phyloP scores from a whole-genome alignment of 2,888 invertebrate genomes.

The Euplexia lucipara region DNA sequence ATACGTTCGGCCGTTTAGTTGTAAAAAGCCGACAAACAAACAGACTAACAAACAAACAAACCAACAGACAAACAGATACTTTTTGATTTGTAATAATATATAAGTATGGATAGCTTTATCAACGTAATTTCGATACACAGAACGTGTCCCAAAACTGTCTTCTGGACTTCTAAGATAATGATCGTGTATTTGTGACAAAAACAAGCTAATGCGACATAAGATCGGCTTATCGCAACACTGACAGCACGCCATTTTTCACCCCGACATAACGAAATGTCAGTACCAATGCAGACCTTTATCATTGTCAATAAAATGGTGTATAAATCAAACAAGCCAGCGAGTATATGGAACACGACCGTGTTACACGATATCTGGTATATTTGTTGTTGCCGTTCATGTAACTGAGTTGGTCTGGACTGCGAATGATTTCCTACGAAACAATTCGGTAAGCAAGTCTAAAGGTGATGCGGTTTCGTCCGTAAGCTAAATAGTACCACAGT shows the following conservation, averaged over 20 bases:
- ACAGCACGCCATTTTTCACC: slow-evolving; percentile 81
- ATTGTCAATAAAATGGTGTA: slow-evolving; percentile 84
- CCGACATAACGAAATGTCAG: slow-evolving; percentile 84
- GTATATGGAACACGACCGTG: slow-evolving; percentile 57
- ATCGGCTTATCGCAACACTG: slow-evolving; percentile 66
- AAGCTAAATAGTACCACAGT: no score
- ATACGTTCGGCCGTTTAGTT: no score
- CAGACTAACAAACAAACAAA: no score
- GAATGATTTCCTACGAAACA: slow-evolving; percentile 19
- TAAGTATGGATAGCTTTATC: neutral
- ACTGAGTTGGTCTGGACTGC: slow-evolving; percentile 19
- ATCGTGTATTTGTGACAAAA: slow-evolving; percentile 68
- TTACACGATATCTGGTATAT: slow-evolving; percentile 54
- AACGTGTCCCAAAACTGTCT: slow-evolving; percentile 15
- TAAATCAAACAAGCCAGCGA: slow-evolving; percentile 78
- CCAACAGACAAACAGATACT: no score
- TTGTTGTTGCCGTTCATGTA: slow-evolving; percentile 42
- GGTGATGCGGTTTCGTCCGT: neutral
- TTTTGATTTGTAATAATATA: no score
- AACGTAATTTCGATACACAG: slow-evolving; percentile 7
- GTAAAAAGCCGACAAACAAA: no score
- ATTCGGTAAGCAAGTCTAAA: slow-evolving; percentile 7
- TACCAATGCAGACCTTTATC: slow-evolving; percentile 84
- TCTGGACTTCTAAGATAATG: slow-evolving; percentile 41
- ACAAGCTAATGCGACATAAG: slow-evolving; percentile 73